These are phyloP conservation scores for Ceriagrion tenellum DNA, from an alignment of 2,888 invertebrate genomes.

Conservation along the genomic window DNA sequence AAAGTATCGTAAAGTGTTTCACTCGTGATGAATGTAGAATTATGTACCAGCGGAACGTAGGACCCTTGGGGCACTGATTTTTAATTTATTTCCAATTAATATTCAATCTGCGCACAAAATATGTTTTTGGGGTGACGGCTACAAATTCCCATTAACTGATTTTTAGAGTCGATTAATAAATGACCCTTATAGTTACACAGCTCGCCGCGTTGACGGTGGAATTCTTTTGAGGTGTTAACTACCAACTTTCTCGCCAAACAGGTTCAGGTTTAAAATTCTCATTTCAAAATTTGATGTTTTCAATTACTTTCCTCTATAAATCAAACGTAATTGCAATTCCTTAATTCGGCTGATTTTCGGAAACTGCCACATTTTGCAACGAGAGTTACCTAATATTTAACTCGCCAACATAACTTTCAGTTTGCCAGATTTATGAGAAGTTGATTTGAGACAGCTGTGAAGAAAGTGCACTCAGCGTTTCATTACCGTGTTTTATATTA, in stretches of 20 bases:
- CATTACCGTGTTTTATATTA: too few species aligned
- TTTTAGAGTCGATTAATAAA: slow-evolving; percentile 39
- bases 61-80: neutral
- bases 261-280: neutral
- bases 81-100: neutral
- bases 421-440: neutral
- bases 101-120: neutral
- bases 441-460: neutral
- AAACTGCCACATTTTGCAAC: neutral
- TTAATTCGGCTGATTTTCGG: neutral
- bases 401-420: neutral
- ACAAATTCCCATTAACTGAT: slow-evolving; percentile 31
- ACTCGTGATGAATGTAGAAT: neutral
- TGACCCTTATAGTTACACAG: slow-evolving; percentile 18
- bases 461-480: neutral
- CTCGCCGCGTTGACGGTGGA: neutral
- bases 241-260: slow-evolving; percentile 28
- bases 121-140: neutral
- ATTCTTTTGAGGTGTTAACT: slow-evolving; percentile 18
- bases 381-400: neutral
- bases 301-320: slow-evolving; percentile 21
- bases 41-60: neutral
- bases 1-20: neutral
- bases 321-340: neutral
- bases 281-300: slow-evolving; percentile 3